Evolutionary conservation across 2,888 invertebrate species (phyloP).

Genomic region (Aradus depressus): DNA sequence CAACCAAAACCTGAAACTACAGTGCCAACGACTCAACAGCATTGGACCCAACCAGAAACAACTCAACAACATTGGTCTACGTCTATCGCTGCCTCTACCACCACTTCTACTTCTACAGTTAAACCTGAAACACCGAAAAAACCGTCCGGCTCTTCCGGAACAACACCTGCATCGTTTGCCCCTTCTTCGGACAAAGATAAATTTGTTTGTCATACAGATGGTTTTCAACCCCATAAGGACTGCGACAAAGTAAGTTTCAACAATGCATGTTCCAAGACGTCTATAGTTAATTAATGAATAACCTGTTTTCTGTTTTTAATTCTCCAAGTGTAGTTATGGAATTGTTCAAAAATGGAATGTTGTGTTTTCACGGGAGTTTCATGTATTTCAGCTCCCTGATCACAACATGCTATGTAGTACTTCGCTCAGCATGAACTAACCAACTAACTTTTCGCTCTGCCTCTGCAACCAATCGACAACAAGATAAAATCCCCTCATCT

Average conservation of each 20-base stretch:
- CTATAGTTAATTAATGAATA: too few species aligned
- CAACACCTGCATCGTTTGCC: not conserved
- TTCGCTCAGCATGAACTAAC: too few species aligned
- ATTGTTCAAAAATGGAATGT: too few species aligned
- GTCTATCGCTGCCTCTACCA: constrained; percentile 5
- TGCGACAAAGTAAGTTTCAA: constrained; percentile 31
- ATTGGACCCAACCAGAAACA: constrained; percentile 18
- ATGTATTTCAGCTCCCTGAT: too few species aligned
- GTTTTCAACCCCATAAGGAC: constrained; percentile 29
- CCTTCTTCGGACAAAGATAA: constrained; percentile 26
- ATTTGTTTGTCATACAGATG: constrained; percentile 28
- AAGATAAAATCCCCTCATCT: too few species aligned
- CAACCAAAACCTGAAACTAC: constrained; percentile 21
- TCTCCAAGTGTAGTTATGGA: too few species aligned
- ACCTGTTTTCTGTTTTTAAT: too few species aligned
- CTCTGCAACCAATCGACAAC: too few species aligned
- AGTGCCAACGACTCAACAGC: constrained; percentile 22
- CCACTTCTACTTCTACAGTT: constrained; percentile 19
- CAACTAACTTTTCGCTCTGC: too few species aligned
- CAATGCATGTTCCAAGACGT: too few species aligned
- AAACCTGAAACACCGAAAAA: not conserved
- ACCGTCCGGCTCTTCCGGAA: not conserved
- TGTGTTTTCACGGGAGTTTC: too few species aligned
- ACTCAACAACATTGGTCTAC: not conserved
- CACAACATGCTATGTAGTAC: too few species aligned